phyloP scores from a whole-genome alignment of 2,113 vertebrate species.

The Xiphophorus hellerii region DNA sequence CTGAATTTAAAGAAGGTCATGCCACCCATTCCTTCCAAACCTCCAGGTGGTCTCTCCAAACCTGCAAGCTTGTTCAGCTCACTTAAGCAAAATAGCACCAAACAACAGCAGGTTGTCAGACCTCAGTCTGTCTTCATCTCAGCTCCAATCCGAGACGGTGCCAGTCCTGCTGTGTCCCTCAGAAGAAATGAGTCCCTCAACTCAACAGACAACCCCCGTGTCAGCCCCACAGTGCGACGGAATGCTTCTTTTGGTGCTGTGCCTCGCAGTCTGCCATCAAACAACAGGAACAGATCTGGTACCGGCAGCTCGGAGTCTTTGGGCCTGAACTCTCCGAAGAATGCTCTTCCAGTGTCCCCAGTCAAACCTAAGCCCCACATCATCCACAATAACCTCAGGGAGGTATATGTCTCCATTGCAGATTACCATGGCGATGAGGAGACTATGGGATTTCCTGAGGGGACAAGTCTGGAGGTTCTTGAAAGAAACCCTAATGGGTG shows the following conservation, averaged over 20 bases:
- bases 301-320: conserved; percentile 81
- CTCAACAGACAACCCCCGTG: conserved; percentile 85
- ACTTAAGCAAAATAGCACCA: conserved; percentile 88
- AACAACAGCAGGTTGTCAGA: conserved; percentile 91
- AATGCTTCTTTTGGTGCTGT: conserved; percentile 92
- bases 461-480: conserved; percentile 95
- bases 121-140: conserved; percentile 97
- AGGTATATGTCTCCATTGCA: conserved; percentile 94
- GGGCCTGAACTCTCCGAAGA: conserved; percentile 81
- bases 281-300: conserved; percentile 63
- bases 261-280: conserved; percentile 69
- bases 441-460: conserved; percentile 96
- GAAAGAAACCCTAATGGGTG: conserved; percentile 98
- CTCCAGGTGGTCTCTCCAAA: conserved; percentile 91
- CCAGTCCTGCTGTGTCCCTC: conserved; percentile 84
- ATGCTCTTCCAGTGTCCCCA: conserved; percentile 89
- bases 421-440: conserved; percentile 98
- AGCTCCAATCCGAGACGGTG: conserved; percentile 68
- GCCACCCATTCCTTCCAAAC: conserved; percentile 95
- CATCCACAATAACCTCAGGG: conserved; percentile 94
- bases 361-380: conserved; percentile 95
- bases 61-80: conserved; percentile 75
- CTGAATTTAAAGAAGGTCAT: conserved; percentile 87
- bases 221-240: conserved; percentile 82
- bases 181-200: conserved; percentile 95